These are phyloP conservation scores for Machimus atricapillus DNA, from an alignment of 2,888 invertebrate species.

Conservation along the genomic window DNA sequence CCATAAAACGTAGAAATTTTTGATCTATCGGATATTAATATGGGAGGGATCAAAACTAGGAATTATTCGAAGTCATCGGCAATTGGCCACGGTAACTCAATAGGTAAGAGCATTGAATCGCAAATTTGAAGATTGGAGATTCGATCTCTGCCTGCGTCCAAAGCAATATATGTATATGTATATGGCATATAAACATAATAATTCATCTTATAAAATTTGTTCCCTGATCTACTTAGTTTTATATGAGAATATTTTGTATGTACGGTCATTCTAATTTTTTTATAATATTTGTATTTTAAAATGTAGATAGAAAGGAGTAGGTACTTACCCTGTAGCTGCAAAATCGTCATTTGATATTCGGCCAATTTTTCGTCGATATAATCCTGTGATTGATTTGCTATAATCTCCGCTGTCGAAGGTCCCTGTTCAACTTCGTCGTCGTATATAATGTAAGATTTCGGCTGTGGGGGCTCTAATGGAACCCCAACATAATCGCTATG, in stretches of 20 bases:
- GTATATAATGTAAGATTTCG: slow-evolving; percentile 67
- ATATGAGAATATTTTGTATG: background rate
- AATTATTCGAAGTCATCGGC: too few species aligned
- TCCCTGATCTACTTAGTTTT: background rate
- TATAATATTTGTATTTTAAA: background rate
- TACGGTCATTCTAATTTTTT: background rate
- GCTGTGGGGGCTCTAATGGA: slow-evolving; percentile 76
- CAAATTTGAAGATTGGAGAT: too few species aligned
- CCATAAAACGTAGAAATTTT: too few species aligned
- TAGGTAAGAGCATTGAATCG: too few species aligned
- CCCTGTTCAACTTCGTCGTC: slow-evolving; percentile 79
- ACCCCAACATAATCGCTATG: slow-evolving; percentile 78
- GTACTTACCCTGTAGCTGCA: slow-evolving; percentile 84
- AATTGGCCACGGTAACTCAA: too few species aligned
- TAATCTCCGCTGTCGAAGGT: slow-evolving; percentile 89
- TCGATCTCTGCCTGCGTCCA: too few species aligned
- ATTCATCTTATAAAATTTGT: too few species aligned
- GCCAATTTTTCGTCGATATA: slow-evolving; percentile 93
- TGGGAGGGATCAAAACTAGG: too few species aligned
- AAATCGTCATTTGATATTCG: slow-evolving; percentile 91
- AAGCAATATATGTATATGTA: too few species aligned
- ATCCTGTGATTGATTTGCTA: slow-evolving; percentile 92
- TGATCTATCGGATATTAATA: too few species aligned
- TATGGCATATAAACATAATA: too few species aligned
- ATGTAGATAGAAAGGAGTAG: background rate